phyloP scores from a whole-genome alignment of 1,140 invertebrate genomes.

The Thaumatotibia leucotreta region DNA sequence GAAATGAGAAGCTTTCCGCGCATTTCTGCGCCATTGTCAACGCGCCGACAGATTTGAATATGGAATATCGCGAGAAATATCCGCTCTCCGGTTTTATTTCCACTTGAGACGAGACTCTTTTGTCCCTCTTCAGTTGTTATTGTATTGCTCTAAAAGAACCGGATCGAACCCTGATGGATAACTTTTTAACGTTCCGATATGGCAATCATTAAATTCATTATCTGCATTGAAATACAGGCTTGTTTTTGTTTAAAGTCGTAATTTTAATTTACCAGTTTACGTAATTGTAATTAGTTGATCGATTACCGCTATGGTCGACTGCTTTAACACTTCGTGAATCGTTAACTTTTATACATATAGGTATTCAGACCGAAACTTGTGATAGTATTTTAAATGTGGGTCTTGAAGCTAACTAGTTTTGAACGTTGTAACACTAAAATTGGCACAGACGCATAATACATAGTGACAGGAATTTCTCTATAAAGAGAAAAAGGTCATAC shows the following conservation, averaged over 20 bases:
- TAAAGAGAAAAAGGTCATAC: too few relatives aligned
- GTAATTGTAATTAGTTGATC: conserved; percentile 7
- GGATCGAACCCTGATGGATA: neutral
- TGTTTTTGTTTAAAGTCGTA: neutral
- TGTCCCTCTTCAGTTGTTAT: conserved; percentile 20
- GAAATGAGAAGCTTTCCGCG: neutral
- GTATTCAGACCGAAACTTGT: neutral
- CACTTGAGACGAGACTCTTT: conserved; percentile 31
- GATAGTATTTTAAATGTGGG: neutral
- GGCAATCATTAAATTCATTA: neutral
- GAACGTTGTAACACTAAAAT: too few relatives aligned
- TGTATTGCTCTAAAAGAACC: conserved; percentile 4
- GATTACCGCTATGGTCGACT: neutral
- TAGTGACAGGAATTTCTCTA: too few relatives aligned
- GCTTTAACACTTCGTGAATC: neutral
- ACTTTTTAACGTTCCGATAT: neutral
- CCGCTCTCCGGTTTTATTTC: conserved; percentile 35
- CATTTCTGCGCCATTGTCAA: conserved; percentile 17
- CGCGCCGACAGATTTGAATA: conserved; percentile 34
- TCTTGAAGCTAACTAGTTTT: too few relatives aligned
- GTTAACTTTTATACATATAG: neutral
- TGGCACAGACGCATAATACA: too few relatives aligned
- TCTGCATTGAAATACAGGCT: neutral
- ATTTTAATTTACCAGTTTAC: neutral
- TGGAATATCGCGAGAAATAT: conserved; percentile 35